Percentiles rank a stretch among this genome's conserved stretches.
phyloP scores from a whole-genome alignment of 2,888 invertebrate species.

The Myathropa florea region DNA sequence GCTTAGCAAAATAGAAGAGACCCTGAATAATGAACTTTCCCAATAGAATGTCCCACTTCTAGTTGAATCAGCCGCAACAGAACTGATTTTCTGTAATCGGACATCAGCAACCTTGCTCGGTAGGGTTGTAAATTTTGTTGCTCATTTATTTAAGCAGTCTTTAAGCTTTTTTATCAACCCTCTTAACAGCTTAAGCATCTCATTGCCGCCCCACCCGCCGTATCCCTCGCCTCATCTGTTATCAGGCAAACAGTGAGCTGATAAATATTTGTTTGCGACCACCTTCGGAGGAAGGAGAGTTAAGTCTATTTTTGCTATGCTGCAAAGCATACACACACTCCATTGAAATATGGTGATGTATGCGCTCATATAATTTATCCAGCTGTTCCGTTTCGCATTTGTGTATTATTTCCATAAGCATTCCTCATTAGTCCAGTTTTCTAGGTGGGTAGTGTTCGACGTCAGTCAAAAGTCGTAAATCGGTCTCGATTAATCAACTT shows the following conservation, averaged over 20 bases:
- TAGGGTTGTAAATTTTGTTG: neutral
- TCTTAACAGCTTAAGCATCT: neutral
- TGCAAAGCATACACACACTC: no score
- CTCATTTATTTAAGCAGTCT: neutral
- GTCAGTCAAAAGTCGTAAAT: neutral
- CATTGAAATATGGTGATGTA: no score
- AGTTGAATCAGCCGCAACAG: neutral
- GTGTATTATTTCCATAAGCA: neutral
- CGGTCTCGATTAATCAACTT: neutral
- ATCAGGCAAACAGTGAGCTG: neutral
- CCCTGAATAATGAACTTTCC: neutral
- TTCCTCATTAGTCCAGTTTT: neutral
- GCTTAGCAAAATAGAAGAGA: neutral
- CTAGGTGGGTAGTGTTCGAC: neutral
- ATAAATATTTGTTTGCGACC: neutral
- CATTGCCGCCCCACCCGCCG: neutral
- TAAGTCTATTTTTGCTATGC: neutral
- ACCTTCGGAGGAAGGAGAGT: neutral
- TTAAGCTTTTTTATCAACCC: neutral
- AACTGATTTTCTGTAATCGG: neutral
- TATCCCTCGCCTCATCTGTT: neutral
- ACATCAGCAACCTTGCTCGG: neutral
- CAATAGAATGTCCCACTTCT: neutral
- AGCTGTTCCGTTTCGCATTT: no score
- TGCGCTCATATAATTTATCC: no score